These are phyloP conservation scores for Zosterops pallidus DNA, from an alignment of 2,113 vertebrate genomes.

Conservation along the genomic window DNA sequence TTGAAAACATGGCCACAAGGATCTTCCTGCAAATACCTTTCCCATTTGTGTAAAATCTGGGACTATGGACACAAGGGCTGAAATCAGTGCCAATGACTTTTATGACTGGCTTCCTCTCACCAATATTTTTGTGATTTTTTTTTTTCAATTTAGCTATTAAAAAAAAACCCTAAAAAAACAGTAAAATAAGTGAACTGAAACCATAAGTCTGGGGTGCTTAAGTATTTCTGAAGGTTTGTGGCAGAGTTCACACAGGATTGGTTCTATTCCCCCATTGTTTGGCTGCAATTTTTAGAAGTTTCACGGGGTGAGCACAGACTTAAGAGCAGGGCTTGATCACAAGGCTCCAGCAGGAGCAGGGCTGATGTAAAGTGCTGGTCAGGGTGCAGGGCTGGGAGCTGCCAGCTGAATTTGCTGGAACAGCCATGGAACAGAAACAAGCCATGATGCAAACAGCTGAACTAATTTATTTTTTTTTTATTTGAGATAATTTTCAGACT, in stretches of 20 bases:
- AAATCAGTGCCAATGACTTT: neutral
- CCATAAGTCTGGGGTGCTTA: neutral
- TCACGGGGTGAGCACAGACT: neutral
- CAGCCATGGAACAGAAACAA: neutral
- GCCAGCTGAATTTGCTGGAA: slow-evolving; percentile 16
- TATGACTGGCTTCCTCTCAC: neutral
- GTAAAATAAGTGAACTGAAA: neutral
- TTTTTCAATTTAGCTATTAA: neutral
- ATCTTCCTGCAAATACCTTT: neutral
- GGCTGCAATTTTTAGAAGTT: neutral
- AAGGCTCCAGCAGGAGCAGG: neutral
- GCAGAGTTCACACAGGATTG: neutral
- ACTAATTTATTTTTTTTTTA: neutral
- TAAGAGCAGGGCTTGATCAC: neutral
- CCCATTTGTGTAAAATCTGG: neutral
- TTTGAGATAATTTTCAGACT: neutral
- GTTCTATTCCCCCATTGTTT: neutral
- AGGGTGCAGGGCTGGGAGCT: neutral
- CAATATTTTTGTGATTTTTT: neutral
- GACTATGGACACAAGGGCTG: neutral
- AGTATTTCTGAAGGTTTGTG: neutral
- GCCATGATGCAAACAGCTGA: slow-evolving; percentile 26
- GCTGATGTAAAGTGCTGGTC: neutral
- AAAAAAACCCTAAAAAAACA: neutral
- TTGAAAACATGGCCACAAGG: neutral